These are phyloP conservation scores for Anoura caudifer DNA, from an alignment of 2,113 vertebrate genomes.

Conservation along the genomic window DNA sequence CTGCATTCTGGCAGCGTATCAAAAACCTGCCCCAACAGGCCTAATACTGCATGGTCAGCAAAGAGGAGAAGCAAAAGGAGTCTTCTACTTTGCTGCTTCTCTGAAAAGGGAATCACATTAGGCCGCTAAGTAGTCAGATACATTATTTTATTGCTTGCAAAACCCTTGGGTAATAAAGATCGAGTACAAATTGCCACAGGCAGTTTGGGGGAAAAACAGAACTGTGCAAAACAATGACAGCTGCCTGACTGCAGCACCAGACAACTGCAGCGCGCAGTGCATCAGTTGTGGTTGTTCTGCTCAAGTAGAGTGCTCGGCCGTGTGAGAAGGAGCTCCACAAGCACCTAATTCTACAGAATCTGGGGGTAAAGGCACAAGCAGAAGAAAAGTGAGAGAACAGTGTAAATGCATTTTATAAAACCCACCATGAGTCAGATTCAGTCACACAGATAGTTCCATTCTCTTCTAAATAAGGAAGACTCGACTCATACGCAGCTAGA, in stretches of 20 bases:
- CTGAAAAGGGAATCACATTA: conserved; percentile 74
- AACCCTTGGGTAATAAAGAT: conserved; percentile 80
- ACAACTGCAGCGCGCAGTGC: neutral
- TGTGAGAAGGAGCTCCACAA: neutral
- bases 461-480: neutral
- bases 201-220: conserved; percentile 74
- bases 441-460: neutral
- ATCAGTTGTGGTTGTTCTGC: neutral
- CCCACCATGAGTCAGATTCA: neutral
- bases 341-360: neutral
- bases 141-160: conserved; percentile 79
- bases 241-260: conserved; percentile 42
- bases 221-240: conserved; percentile 77
- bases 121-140: conserved; percentile 79
- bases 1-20: conserved; percentile 44
- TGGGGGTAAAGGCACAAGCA: neutral
- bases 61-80: conserved; percentile 67
- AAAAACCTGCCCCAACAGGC: conserved; percentile 52
- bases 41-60: conserved; percentile 66
- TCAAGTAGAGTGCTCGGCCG: neutral
- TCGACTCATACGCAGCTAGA: neutral
- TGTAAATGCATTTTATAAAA: neutral
- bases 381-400: neutral
- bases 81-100: conserved; percentile 65
- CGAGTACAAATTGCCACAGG: conserved; percentile 76